phyloP scores from a whole-genome alignment of 1,140 invertebrate genomes.

The Andrena cerasifolii region DNA sequence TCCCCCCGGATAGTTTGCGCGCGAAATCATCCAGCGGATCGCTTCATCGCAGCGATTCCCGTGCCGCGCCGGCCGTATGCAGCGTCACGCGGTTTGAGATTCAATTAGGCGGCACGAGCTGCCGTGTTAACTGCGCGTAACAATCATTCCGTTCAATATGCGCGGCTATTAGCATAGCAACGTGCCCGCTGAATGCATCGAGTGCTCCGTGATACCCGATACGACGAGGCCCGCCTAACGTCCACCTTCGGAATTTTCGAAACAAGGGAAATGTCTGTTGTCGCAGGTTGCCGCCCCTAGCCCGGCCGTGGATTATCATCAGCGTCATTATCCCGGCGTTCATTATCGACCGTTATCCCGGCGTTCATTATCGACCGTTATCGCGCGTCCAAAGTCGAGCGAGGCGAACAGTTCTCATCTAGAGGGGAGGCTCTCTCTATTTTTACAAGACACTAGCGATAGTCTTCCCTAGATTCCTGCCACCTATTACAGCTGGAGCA shows the following conservation, averaged over 20 bases:
- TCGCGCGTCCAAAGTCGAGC: slow-evolving; percentile 48
- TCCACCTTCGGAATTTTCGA: background rate
- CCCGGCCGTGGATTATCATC: slow-evolving; percentile 2
- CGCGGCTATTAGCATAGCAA: slow-evolving; percentile 9
- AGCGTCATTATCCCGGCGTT: slow-evolving; percentile 18
- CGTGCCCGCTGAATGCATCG: background rate
- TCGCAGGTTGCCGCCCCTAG: background rate
- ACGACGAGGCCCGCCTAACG: background rate
- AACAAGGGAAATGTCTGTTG: background rate
- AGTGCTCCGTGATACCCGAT: background rate
- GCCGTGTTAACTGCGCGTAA: background rate
- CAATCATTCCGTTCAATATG: slow-evolving; percentile 5
- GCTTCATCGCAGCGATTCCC: background rate
- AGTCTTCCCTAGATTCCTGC: slow-evolving; percentile 25
- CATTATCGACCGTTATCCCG: slow-evolving; percentile 49
- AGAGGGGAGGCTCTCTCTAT: slow-evolving; percentile 16
- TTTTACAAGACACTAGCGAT: slow-evolving; percentile 46
- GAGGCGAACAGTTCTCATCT: slow-evolving; percentile 8
- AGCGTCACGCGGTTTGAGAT: slow-evolving; percentile 11
- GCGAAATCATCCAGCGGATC: no score
- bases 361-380: slow-evolving; percentile 41
- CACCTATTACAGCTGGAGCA: slow-evolving; percentile 18
- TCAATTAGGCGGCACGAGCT: background rate
- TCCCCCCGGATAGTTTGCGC: no score
- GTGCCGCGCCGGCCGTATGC: background rate